phyloP scores from a whole-genome alignment of 2,797 vertebrate species.

The Hephaestus fuliginosus region DNA sequence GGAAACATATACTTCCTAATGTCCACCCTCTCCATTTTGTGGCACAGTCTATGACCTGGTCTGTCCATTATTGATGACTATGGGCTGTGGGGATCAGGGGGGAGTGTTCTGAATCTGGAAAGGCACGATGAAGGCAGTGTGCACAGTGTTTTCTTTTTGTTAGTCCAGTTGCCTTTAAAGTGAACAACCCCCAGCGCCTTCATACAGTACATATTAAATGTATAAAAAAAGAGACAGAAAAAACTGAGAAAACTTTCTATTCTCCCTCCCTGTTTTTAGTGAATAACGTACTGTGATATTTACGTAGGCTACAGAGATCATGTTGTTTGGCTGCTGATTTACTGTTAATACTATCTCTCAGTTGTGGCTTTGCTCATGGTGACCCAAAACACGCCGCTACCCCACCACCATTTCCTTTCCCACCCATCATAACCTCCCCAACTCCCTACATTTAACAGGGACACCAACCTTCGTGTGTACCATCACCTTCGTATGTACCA shows the following conservation, averaged over 20 bases:
- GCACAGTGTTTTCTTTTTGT: slow-evolving; percentile 72
- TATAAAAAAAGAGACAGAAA: slow-evolving; percentile 60
- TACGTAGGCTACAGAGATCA: slow-evolving; percentile 79
- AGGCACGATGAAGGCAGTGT: slow-evolving; percentile 70
- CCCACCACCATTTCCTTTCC: slow-evolving; percentile 27
- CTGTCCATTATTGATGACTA: slow-evolving; percentile 66
- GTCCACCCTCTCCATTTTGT: slow-evolving; percentile 46
- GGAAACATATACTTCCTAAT: slow-evolving; percentile 34
- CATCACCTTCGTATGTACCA: slow-evolving; percentile 51
- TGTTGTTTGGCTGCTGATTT: slow-evolving; percentile 82
- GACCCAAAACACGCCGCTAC: slow-evolving; percentile 47
- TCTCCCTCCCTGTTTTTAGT: slow-evolving; percentile 80
- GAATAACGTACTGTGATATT: slow-evolving; percentile 84
- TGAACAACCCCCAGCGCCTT: slow-evolving; percentile 77
- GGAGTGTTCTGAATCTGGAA: slow-evolving; percentile 46
- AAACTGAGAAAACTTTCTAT: slow-evolving; percentile 69
- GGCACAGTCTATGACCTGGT: slow-evolving; percentile 57
- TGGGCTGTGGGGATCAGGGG: slow-evolving; percentile 46
- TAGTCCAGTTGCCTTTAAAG: slow-evolving; percentile 82
- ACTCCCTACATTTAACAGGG: slow-evolving; percentile 59
- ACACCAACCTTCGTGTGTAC: slow-evolving; percentile 46
- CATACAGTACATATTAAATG: slow-evolving; percentile 77
- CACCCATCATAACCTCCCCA: slow-evolving; percentile 25
- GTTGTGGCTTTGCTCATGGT: slow-evolving; percentile 83
- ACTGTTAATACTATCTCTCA: slow-evolving; percentile 82